Base-by-base conservation (phyloP, 2,888 invertebrate species). In the Mayetiola destructor region DNA sequence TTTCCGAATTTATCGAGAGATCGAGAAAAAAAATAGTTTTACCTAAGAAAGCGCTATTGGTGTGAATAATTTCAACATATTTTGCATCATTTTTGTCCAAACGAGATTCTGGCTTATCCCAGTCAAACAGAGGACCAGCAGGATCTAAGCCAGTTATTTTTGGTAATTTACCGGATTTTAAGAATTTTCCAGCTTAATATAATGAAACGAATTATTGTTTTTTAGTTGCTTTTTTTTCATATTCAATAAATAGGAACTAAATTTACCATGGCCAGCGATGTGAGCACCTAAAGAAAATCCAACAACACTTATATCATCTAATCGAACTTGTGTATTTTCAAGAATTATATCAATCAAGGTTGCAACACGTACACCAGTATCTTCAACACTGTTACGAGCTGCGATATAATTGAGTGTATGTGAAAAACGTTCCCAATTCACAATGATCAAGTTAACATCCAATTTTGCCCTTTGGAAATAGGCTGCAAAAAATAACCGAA, bases 61-160 rank as follows among this genome's bases (percentile, higher is more conserved):
- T 66, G 55, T 66, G 67, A 56, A 67, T 62, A 14, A 62, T 56
- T 58, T 67, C 64, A 23, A 66, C 66, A 27, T 59, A 57, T 27
- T 53, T 53, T 56, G 57, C 36, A 57, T 58, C 39, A 32, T 32
- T 5, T 32, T 21, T 0, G 20, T 56, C 39, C 14, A 66, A 39
- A 35, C 64, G 61, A 2, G 3, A 27, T 0, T 59, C 27, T 1
- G 40, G 23, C 32, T 57, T 39, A 32, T 56, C 57, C 5, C 14
- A 14, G 32, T 2, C 27, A 29, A 61, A 61, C 1, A 56, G 30
- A 29, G 62, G 61, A 2, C 27, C 59, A 1, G 66, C 65, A 6
- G 66, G 66, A 42, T 66, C 66, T 2, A 66, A 60, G 18, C 60
- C 66, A 8, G 58, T 29, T 2, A 60, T 56, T 35, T 57, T 58